A percentile compares a stretch with the other conserved stretches of the same genome.
phyloP scores from a whole-genome alignment of 2,797 vertebrate genomes.

The Dallia pectoralis region DNA sequence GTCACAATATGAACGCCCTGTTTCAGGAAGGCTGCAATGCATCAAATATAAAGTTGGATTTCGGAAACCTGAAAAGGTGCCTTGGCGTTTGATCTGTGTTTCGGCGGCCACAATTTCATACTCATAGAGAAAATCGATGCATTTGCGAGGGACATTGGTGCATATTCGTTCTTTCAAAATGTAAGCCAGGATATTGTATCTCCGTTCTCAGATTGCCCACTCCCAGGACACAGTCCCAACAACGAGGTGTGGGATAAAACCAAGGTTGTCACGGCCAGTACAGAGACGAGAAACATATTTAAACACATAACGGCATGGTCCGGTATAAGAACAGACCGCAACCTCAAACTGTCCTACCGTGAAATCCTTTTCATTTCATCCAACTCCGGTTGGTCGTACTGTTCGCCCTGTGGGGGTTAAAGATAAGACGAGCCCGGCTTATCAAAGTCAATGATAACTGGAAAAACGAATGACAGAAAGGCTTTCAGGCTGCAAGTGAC shows the following conservation, averaged over 20 bases:
- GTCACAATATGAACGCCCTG: conserved; percentile 23
- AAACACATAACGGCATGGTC: conserved; percentile 52
- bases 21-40: background rate
- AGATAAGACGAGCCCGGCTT: conserved; percentile 75
- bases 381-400: conserved; percentile 55
- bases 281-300: conserved; percentile 45
- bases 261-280: background rate
- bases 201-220: background rate
- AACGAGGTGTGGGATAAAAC: background rate
- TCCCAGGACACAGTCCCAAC: background rate
- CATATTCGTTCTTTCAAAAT: background rate
- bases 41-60: background rate
- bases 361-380: conserved; percentile 66
- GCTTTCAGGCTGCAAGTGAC: conserved; percentile 62
- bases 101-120: background rate
- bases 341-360: conserved; percentile 48
- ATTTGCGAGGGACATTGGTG: background rate
- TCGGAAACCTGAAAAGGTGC: background rate
- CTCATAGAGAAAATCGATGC: background rate
- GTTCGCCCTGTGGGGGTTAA: conserved; percentile 66
- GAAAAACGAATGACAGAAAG: conserved; percentile 60
- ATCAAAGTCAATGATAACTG: conserved; percentile 67
- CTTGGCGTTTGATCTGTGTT: background rate
- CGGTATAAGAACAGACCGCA: conserved; percentile 41
- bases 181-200: background rate